Percentiles rank a stretch among this genome's conserved stretches.
Conservation (phyloP, 2,888 invertebrate species). For the Hypselothyrea guttata region DNA sequence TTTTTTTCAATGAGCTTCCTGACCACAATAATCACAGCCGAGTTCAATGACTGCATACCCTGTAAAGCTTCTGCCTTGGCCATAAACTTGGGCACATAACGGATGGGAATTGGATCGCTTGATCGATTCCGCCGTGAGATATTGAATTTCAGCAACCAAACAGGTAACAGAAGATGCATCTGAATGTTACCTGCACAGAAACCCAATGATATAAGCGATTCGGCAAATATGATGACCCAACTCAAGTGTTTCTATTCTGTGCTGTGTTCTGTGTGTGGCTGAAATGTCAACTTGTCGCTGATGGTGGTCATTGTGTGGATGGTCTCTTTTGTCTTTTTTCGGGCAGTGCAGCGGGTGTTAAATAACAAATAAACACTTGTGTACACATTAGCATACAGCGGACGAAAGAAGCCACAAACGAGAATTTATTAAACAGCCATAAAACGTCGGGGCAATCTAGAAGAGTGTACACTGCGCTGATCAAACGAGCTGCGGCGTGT, state of each 20-base stretch:
- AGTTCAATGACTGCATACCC: slow-evolving; percentile 23
- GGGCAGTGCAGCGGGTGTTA: slow-evolving; percentile 64
- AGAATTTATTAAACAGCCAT: slow-evolving; percentile 35
- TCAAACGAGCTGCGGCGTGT: slow-evolving; percentile 22
- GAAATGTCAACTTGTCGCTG: slow-evolving; percentile 44
- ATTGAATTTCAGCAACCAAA: slow-evolving; percentile 42
- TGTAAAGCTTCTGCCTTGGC: slow-evolving; percentile 12
- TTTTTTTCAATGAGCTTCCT: too few relatives aligned
- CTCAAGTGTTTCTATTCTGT: slow-evolving; percentile 7
- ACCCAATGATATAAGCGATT: slow-evolving; percentile 34
- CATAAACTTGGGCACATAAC: slow-evolving; percentile 23
- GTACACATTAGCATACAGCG: slow-evolving; percentile 65
- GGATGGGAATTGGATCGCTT: slow-evolving; percentile 36
- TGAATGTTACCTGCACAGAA: slow-evolving; percentile 21
- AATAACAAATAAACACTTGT: slow-evolving; percentile 77
- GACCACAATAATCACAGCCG: background rate
- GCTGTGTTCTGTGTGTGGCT: slow-evolving; percentile 31
- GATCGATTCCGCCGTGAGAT: slow-evolving; percentile 39
- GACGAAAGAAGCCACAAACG: slow-evolving; percentile 48
- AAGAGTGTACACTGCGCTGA: background rate
- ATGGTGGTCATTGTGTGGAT: slow-evolving; percentile 56
- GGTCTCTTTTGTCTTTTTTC: slow-evolving; percentile 1
- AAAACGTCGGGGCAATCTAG: slow-evolving; percentile 29
- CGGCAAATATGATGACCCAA: slow-evolving; percentile 34
- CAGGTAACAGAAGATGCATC: slow-evolving; percentile 47